These are phyloP conservation scores for Spondyliosoma cantharus DNA, from an alignment of 2,797 vertebrate species.

Conservation along the genomic window DNA sequence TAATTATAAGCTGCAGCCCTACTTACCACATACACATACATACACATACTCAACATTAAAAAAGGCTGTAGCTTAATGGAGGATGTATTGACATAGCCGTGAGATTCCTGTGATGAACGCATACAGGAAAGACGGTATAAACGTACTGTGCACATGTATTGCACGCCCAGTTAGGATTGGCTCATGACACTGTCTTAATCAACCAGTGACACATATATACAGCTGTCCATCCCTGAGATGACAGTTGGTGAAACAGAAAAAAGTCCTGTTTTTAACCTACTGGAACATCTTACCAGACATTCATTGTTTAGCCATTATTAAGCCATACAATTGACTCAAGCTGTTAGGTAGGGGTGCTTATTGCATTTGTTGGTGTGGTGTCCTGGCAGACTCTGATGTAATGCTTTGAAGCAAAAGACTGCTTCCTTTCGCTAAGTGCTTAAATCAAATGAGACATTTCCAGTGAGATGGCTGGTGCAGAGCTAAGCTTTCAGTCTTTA, in stretches of 20 bases:
- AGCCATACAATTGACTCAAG: neutral
- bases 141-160: neutral
- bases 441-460: slow-evolving; percentile 53
- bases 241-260: neutral
- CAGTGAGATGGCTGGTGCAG: slow-evolving; percentile 27
- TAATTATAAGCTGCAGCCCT: too few species aligned
- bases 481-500: slow-evolving; percentile 40
- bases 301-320: neutral
- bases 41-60: neutral
- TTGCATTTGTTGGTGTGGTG: slow-evolving; percentile 5
- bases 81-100: neutral
- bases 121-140: neutral
- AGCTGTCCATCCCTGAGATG: neutral
- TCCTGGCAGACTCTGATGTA: neutral
- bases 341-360: neutral
- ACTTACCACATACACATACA: too few species aligned
- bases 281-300: neutral
- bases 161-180: neutral
- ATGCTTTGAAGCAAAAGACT: slow-evolving; percentile 12
- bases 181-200: neutral
- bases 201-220: neutral
- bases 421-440: slow-evolving; percentile 24
- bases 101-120: neutral
- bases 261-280: neutral
- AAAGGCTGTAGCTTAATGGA: neutral